These are phyloP conservation scores for Microdon myrmicae DNA, from an alignment of 2,888 invertebrate species.

Conservation along the genomic window DNA sequence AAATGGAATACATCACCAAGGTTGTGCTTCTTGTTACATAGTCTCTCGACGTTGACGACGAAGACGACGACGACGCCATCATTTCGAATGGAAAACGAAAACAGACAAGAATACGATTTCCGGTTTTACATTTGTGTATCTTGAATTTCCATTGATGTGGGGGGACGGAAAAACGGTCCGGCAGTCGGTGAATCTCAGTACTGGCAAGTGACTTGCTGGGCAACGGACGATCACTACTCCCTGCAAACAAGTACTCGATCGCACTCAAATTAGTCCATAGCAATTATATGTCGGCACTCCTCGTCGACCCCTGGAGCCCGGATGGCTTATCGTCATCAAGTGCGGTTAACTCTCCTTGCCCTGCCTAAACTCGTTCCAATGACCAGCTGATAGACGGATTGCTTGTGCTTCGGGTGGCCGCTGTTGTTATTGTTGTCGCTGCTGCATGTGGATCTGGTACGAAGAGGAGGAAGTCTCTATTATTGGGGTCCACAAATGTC, in stretches of 20 bases:
- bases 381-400: conserved; percentile 25
- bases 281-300: conserved; percentile 25
- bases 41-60: conserved; percentile 20
- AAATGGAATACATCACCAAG: conserved; percentile 45
- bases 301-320: conserved; percentile 6
- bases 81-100: conserved; percentile 13
- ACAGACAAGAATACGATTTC: conserved; percentile 27
- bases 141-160: conserved; percentile 34
- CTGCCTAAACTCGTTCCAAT: conserved; percentile 17
- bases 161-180: conserved; percentile 14
- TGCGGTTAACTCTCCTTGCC: conserved; percentile 14
- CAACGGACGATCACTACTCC: no score
- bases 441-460: no score
- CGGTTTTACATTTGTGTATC: conserved; percentile 47
- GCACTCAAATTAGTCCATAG: conserved; percentile 20
- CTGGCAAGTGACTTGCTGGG: conserved; percentile 37
- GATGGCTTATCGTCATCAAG: conserved; percentile 31
- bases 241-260: conserved; percentile 16
- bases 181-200: conserved; percentile 32
- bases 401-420: conserved; percentile 13
- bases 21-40: conserved; percentile 26
- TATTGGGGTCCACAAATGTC: conserved; percentile 39
- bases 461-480: conserved; percentile 30
- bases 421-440: no score
- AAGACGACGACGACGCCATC: conserved; percentile 37